Percentiles rank a stretch among this genome's conserved stretches.
Evolutionary conservation across 2,113 vertebrate species (phyloP).

Genomic region (Dinomys branickii): DNA sequence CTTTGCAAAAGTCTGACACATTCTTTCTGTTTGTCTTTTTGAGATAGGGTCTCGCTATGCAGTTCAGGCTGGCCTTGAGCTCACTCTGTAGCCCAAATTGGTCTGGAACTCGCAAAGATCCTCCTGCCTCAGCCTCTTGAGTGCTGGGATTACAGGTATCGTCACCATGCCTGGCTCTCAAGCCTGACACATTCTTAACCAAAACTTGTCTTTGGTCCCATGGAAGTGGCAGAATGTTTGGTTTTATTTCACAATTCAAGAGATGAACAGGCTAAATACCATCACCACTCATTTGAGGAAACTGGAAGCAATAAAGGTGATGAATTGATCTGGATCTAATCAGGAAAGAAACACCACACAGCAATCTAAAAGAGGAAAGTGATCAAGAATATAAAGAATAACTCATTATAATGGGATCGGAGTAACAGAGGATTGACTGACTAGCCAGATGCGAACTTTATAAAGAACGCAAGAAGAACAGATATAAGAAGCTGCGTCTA

Average conservation of each 20-base stretch:
- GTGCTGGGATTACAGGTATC: too few species aligned
- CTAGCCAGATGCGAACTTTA: background rate
- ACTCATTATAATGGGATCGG: background rate
- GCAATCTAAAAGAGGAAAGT: background rate
- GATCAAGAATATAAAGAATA: background rate
- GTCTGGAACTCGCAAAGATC: too few species aligned
- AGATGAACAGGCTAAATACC: background rate
- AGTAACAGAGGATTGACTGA: background rate
- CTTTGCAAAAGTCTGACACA: background rate
- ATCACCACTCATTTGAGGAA: background rate
- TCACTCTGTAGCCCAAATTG: too few species aligned
- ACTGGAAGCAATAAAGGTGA: background rate
- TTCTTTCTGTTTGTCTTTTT: background rate
- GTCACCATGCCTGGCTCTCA: too few species aligned
- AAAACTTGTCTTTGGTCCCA: conserved; percentile 7
- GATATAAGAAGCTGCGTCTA: background rate
- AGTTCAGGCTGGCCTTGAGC: too few species aligned
- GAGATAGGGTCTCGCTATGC: too few species aligned
- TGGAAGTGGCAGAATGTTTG: background rate
- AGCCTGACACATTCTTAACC: background rate
- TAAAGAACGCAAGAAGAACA: background rate
- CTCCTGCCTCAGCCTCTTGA: too few species aligned
- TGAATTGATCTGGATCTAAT: background rate
- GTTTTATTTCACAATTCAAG: conserved; percentile 26
- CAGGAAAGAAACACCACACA: background rate